phyloP scores from a whole-genome alignment of 64 coral and sea anemone genomes.

The Montipora efflorescens region DNA sequence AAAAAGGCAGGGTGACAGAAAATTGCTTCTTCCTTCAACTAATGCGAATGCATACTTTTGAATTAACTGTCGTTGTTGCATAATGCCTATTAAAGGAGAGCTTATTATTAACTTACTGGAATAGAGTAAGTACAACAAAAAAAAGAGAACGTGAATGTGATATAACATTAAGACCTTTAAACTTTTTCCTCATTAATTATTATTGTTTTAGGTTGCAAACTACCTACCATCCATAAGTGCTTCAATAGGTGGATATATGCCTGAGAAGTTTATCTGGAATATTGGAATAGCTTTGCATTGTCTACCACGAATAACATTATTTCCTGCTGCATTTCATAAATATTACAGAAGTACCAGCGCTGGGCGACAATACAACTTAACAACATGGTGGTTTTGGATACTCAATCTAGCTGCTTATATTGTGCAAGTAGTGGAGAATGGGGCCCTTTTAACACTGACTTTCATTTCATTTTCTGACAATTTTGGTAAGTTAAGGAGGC shows the following conservation, averaged over 20 bases:
- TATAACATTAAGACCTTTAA: too few species aligned
- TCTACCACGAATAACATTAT: conserved; percentile 52
- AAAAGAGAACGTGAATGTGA: too few species aligned
- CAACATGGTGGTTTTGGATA: conserved; percentile 59
- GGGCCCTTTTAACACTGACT: conserved; percentile 78
- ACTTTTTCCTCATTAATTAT: too few species aligned
- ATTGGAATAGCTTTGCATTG: conserved; percentile 88
- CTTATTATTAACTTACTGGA: too few species aligned
- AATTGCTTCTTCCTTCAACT: too few species aligned
- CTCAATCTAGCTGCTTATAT: conserved; percentile 68
- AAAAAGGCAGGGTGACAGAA: too few species aligned
- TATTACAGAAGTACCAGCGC: conserved; percentile 35
- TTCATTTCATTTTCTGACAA: conserved; percentile 93
- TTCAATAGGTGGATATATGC: conserved; percentile 83
- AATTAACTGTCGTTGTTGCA: too few species aligned
- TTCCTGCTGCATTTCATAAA: not conserved
- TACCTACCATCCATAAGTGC: conserved; percentile 97
- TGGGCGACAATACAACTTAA: not conserved
- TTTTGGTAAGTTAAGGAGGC: conserved; percentile 71
- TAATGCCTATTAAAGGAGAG: too few species aligned
- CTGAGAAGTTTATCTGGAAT: conserved; percentile 96
- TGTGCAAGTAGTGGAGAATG: conserved; percentile 80
- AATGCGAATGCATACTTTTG: too few species aligned
- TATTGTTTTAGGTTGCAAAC: conserved; percentile 80
- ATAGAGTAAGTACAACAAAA: too few species aligned